Percentiles rank a stretch among this genome's conserved stretches.
phyloP scores from a whole-genome alignment of 2,797 vertebrate genomes.

The Syngnathus acus region DNA sequence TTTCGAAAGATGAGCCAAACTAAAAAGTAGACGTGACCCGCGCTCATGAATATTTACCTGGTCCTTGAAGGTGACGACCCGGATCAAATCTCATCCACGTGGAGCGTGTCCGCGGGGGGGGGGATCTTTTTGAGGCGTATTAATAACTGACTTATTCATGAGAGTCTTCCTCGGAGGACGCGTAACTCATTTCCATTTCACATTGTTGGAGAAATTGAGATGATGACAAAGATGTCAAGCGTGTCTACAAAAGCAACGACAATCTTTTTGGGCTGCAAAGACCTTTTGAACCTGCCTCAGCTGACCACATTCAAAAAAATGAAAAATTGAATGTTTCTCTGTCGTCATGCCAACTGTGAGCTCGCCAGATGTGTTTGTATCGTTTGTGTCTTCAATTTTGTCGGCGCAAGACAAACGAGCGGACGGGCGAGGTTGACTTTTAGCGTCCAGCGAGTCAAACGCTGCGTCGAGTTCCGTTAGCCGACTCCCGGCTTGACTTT shows the following conservation, averaged over 20 bases:
- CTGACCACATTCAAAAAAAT: background rate
- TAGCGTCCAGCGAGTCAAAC: background rate
- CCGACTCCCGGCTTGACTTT: background rate
- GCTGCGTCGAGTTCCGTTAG: background rate
- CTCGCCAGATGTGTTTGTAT: background rate
- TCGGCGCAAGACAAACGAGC: background rate
- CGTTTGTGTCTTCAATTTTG: background rate
- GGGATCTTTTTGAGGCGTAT: background rate
- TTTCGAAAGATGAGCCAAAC: background rate
- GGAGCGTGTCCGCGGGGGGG: background rate
- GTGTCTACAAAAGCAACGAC: background rate
- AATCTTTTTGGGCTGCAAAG: background rate
- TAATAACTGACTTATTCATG: slow-evolving; percentile 7
- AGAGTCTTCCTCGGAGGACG: background rate
- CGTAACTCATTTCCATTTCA: background rate
- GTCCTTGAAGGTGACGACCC: slow-evolving; percentile 2
- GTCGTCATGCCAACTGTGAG: too few species aligned
- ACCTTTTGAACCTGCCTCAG: background rate
- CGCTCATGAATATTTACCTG: slow-evolving; percentile 3
- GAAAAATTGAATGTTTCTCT: background rate
- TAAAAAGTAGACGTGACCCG: background rate
- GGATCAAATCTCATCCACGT: background rate
- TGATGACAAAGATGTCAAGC: background rate
- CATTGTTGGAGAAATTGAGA: background rate
- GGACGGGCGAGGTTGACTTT: background rate